Percentiles rank a stretch among this genome's conserved stretches.
phyloP scores from a whole-genome alignment of 2,888 invertebrate species.

The Pachycephus smyrnensis region DNA sequence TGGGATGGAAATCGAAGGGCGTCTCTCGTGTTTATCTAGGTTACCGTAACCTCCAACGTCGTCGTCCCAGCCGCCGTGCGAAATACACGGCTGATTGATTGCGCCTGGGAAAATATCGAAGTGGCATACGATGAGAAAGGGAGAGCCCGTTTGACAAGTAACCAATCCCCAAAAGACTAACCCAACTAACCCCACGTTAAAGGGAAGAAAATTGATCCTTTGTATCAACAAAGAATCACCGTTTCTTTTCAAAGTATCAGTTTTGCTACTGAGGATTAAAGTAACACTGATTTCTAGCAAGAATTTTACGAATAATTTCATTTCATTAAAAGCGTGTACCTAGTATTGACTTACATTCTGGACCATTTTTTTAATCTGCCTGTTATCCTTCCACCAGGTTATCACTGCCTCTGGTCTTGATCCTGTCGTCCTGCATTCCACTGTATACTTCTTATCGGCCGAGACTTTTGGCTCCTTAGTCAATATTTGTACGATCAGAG shows the following conservation, averaged over 20 bases:
- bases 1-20: not conserved
- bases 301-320: not conserved
- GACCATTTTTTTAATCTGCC: conserved; percentile 82
- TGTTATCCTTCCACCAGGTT: conserved; percentile 91
- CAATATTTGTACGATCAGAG: conserved; percentile 84
- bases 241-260: not conserved
- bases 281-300: not conserved
- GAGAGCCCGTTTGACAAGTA: conserved; percentile 33
- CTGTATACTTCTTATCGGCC: conserved; percentile 87
- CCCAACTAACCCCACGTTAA: conserved; percentile 45
- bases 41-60: not conserved
- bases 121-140: conserved; percentile 9
- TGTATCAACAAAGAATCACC: conserved; percentile 16
- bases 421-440: conserved; percentile 88
- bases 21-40: not conserved
- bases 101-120: conserved; percentile 33
- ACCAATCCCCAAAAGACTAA: conserved; percentile 35
- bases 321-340: not conserved
- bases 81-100: conserved; percentile 38
- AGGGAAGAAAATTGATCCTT: conserved; percentile 43
- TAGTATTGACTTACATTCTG: conserved; percentile 78
- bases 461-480: conserved; percentile 87
- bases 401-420: conserved; percentile 88
- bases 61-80: not conserved
- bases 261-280: not conserved